Evolutionary conservation across 2,888 invertebrate genomes (phyloP).

Genomic region (Plutella xylostella): DNA sequence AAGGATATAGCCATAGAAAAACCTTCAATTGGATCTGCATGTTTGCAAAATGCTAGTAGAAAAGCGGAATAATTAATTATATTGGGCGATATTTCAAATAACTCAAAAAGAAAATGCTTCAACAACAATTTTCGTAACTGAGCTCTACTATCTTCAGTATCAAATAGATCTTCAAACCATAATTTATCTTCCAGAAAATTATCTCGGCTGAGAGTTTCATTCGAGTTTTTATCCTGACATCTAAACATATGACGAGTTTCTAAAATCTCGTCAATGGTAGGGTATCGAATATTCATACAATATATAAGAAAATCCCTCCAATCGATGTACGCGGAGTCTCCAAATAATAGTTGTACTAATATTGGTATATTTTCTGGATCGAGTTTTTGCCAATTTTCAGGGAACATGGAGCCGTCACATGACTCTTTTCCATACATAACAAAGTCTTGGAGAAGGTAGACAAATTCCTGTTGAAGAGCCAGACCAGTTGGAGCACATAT

Average conservation of each 20-base stretch:
- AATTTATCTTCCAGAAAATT: conserved; percentile 35
- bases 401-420: conserved; percentile 40
- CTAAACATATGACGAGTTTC: conserved; percentile 54
- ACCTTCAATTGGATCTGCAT: conserved; percentile 59
- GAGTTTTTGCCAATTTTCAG: conserved; percentile 48
- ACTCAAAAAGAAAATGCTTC: conserved; percentile 68
- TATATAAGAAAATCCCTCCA: conserved; percentile 77
- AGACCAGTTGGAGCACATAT: conserved; percentile 54
- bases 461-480: conserved; percentile 52
- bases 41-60: conserved; percentile 73
- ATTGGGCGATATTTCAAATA: conserved; percentile 59
- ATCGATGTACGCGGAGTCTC: conserved; percentile 66
- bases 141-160: conserved; percentile 31
- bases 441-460: conserved; percentile 65
- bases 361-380: conserved; percentile 50
- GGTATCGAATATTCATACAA: conserved; percentile 67
- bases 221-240: conserved; percentile 47
- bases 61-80: conserved; percentile 73
- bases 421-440: conserved; percentile 55
- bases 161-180: conserved; percentile 57
- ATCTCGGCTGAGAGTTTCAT: conserved; percentile 42
- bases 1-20: conserved; percentile 70
- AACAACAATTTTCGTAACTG: conserved; percentile 42
- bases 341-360: conserved; percentile 60
- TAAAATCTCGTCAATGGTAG: conserved; percentile 65